A percentile compares a stretch with the other conserved stretches of the same genome.
Conservation (phyloP, 2,797 vertebrate species). For the Mormyrus proboscirostris region DNA sequence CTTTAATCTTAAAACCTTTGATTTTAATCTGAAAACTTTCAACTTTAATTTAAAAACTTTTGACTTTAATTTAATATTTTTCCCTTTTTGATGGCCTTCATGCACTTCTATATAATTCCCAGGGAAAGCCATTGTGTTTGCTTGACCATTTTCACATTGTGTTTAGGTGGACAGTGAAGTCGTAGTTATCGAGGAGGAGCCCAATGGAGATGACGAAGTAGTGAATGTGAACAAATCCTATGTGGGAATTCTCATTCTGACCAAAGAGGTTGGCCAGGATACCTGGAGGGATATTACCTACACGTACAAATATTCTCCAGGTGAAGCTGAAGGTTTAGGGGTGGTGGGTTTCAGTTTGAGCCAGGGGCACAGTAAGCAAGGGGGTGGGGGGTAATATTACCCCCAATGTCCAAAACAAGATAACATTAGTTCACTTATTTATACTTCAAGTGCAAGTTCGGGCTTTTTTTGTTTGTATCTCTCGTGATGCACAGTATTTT, state of each 20-base stretch:
- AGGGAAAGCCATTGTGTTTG: not conserved
- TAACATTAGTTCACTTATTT: not conserved
- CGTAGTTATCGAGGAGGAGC: conserved; percentile 56
- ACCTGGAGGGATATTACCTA: conserved; percentile 57
- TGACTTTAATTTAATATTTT: not conserved
- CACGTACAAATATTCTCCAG: conserved; percentile 76
- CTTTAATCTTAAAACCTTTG: not conserved
- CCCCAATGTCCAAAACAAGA: not conserved
- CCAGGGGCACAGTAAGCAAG: not conserved
- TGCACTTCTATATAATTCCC: not conserved
- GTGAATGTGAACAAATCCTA: conserved; percentile 51
- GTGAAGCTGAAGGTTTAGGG: conserved; percentile 48
- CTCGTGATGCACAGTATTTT: not conserved
- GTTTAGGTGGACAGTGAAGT: conserved; percentile 81
- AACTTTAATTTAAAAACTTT: not conserved
- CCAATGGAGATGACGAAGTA: conserved; percentile 54
- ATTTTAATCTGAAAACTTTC: not conserved
- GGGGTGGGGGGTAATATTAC: not conserved
- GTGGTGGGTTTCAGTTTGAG: not conserved
- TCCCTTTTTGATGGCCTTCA: too few species aligned
- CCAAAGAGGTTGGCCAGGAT: conserved; percentile 61
- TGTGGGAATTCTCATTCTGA: conserved; percentile 65
- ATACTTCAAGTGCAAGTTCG: not conserved
- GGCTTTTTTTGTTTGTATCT: not conserved
- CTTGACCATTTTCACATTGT: not conserved